These are phyloP conservation scores for Papilio helenus DNA, from an alignment of 1,140 invertebrate genomes.

Conservation along the genomic window DNA sequence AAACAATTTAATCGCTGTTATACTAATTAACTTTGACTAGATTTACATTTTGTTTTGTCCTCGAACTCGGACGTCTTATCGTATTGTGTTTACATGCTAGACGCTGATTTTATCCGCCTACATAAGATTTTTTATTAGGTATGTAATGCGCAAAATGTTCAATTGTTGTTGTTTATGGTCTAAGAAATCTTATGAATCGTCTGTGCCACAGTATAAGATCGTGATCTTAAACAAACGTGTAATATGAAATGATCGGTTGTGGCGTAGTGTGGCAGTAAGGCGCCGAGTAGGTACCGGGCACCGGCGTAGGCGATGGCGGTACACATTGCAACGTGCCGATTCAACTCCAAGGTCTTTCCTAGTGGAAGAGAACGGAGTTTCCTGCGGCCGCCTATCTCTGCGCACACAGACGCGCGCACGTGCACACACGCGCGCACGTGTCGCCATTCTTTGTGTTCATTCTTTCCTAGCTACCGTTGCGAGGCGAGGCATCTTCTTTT, in stretches of 20 bases:
- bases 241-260: constrained; percentile 72
- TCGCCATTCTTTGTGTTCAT: constrained; percentile 76
- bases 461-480: constrained; percentile 76
- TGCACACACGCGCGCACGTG: constrained; percentile 77
- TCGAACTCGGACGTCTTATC: constrained; percentile 12
- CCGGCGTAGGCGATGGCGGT: constrained; percentile 78
- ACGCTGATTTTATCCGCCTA: neutral
- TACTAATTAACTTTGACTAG: constrained; percentile 65
- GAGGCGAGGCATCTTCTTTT: constrained; percentile 78
- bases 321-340: constrained; percentile 80
- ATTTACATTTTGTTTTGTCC: constrained; percentile 44
- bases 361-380: constrained; percentile 84
- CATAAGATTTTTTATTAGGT: constrained; percentile 17
- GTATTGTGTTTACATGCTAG: constrained; percentile 17
- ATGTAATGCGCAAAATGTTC: constrained; percentile 21
- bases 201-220: neutral
- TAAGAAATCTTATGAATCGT: constrained; percentile 24
- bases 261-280: constrained; percentile 48
- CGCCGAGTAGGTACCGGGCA: constrained; percentile 69
- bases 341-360: constrained; percentile 83
- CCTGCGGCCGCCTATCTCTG: constrained; percentile 81
- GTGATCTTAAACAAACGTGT: constrained; percentile 44
- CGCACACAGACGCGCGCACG: constrained; percentile 72
- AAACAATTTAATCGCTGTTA: constrained; percentile 71
- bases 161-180: neutral